These are phyloP conservation scores for Bombyx mori DNA, from an alignment of 1,140 invertebrate genomes.

Conservation along the genomic window ASM3026992v2 NC_085128.1:10236501-10237000, in stretches of 20 bases:
- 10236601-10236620: no score
- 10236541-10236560: no score
- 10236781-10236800: constrained; percentile 37
- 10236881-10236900: constrained; percentile 42
- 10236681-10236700: no score
- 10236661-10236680: no score
- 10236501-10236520: no score
- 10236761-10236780: constrained; percentile 61
- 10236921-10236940: constrained; percentile 51
- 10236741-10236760: constrained; percentile 50
- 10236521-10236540: no score
- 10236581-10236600: no score
- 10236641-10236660: no score
- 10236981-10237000: constrained; percentile 56
- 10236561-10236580: no score
- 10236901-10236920: constrained; percentile 36
- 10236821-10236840: constrained; percentile 53
- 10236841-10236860: constrained; percentile 32
- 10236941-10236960: constrained; percentile 63
- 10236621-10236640: no score
- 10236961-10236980: constrained; percentile 29
- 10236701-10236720: no score
- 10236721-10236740: constrained; percentile 27
- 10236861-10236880: constrained; percentile 61
- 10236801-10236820: constrained; percentile 62